These are phyloP conservation scores for Trachelipus rathkii DNA, from an alignment of 1,140 invertebrate genomes.

Conservation along the genomic window DNA sequence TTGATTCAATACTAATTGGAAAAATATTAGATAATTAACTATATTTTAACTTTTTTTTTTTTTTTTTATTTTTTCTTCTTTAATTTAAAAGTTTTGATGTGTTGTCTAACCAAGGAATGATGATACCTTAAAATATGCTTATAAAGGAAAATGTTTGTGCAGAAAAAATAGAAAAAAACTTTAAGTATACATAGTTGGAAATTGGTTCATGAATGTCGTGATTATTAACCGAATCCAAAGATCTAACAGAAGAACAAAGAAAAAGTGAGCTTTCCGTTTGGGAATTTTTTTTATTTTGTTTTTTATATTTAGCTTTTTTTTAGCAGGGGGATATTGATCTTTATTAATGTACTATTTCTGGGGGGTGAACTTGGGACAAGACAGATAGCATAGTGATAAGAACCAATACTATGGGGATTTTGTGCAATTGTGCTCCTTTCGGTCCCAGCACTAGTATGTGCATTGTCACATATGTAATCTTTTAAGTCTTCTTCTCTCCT, in stretches of 20 bases:
- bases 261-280: background rate
- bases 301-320: no score
- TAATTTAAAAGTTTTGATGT: background rate
- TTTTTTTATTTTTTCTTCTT: background rate
- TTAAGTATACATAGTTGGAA: background rate
- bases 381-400: no score
- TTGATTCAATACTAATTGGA: background rate
- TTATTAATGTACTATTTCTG: no score
- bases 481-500: no score
- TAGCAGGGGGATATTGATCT: no score
- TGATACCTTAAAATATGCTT: background rate
- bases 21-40: background rate
- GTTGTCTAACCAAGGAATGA: background rate
- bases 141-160: background rate
- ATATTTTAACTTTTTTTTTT: background rate
- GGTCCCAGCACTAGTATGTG: no score
- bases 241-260: background rate
- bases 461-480: no score
- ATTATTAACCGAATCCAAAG: background rate
- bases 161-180: background rate
- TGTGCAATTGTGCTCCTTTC: no score
- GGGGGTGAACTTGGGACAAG: no score
- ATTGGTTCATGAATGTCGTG: background rate
- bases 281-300: no score
- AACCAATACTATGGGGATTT: no score